These are phyloP conservation scores for Pseudopipra pipra DNA, from an alignment of 2,113 vertebrate species.

Conservation along the genomic window DNA sequence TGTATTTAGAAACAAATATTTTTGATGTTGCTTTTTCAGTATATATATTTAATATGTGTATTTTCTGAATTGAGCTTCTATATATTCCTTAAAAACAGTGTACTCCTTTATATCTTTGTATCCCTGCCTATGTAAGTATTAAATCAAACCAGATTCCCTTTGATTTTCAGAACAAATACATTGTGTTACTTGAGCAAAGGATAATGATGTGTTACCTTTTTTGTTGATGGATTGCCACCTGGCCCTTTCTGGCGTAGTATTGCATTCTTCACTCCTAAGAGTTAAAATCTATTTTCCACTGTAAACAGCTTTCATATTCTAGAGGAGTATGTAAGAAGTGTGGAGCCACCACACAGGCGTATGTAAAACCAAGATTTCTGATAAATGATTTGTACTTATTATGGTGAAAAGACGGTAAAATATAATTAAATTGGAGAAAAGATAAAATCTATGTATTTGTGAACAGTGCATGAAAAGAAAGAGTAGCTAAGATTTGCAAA, in stretches of 20 bases:
- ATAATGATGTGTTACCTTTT: neutral
- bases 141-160: neutral
- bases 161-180: neutral
- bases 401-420: neutral
- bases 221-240: neutral
- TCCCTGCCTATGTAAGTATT: neutral
- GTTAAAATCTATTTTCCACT: neutral
- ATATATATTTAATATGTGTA: neutral
- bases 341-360: fast-evolving
- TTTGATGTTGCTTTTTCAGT: neutral
- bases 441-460: neutral
- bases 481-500: neutral
- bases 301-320: neutral
- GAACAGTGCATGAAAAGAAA: neutral
- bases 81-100: neutral
- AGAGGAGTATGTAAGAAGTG: neutral
- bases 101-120: neutral
- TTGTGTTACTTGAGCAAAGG: neutral
- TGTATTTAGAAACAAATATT: neutral
- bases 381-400: neutral
- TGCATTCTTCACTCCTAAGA: neutral
- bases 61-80: neutral
- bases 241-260: neutral
- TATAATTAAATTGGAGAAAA: neutral
- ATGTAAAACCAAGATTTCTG: neutral